Conservation (phyloP, 64 coral and sea anemone species). For the Pachyseris speciosa region DNA sequence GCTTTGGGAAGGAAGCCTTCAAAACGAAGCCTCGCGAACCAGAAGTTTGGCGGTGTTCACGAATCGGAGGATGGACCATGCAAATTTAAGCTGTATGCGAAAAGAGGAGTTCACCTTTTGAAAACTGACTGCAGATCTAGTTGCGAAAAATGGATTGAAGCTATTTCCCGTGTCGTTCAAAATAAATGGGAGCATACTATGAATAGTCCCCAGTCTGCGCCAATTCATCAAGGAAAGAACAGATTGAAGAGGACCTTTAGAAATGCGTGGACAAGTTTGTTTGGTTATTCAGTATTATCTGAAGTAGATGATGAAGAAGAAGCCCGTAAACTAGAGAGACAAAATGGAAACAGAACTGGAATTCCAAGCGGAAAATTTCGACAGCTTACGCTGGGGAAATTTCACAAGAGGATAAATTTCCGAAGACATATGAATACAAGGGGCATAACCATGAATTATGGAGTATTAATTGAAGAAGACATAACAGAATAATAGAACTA, state of each 20-base stretch:
- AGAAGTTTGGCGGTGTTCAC: not conserved
- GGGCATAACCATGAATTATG: not conserved
- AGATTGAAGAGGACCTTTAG: not conserved
- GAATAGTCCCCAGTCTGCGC: not conserved
- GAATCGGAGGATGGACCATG: not conserved
- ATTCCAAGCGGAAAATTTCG: not conserved
- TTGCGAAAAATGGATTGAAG: slow-evolving; percentile 50
- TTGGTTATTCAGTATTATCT: not conserved
- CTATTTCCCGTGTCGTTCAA: slow-evolving; percentile 11
- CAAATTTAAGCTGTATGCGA: slow-evolving; percentile 46
- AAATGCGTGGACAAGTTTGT: not conserved
- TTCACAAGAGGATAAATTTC: not conserved
- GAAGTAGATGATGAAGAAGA: slow-evolving; percentile 1
- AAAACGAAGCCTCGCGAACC: not conserved
- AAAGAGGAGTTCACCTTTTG: slow-evolving; percentile 58
- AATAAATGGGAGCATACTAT: not conserved
- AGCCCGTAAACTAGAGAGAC: not conserved
- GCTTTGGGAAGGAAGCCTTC: not conserved
- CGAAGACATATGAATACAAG: not conserved
- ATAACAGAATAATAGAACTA: slow-evolving; percentile 1
- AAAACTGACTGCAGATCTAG: slow-evolving; percentile 43
- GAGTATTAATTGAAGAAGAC: slow-evolving; percentile 37
- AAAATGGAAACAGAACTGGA: not conserved
- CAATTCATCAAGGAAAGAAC: not conserved
- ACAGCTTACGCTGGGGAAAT: not conserved